A percentile compares a stretch with the other conserved stretches of the same genome.
These are phyloP conservation scores for Philopotamus ludificatus DNA, from an alignment of 1,140 invertebrate species.

Conservation along the genomic window DNA sequence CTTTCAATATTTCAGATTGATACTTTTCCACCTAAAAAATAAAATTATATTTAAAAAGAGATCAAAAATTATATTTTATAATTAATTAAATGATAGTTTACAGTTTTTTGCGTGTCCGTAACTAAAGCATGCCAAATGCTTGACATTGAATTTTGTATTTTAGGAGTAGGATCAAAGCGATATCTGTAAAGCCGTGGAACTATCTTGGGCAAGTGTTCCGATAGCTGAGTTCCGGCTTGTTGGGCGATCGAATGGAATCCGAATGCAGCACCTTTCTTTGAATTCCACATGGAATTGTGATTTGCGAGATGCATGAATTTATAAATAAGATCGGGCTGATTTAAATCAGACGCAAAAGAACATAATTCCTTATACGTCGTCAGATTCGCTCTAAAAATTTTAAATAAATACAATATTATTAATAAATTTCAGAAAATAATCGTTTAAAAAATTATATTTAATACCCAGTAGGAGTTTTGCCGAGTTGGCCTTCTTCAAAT, in stretches of 20 bases:
- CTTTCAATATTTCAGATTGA: slow-evolving; percentile 81
- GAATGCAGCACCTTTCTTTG: slow-evolving; percentile 85
- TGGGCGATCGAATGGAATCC: slow-evolving; percentile 83
- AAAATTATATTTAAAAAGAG: slow-evolving; percentile 7
- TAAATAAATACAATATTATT: slow-evolving; percentile 12
- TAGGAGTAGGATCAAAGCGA: slow-evolving; percentile 88
- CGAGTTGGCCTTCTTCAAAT: slow-evolving; percentile 84
- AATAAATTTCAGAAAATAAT: slow-evolving; percentile 11
- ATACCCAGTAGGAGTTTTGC: slow-evolving; percentile 81
- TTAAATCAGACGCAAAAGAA: slow-evolving; percentile 87
- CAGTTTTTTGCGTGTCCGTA: slow-evolving; percentile 79
- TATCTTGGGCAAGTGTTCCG: slow-evolving; percentile 78
- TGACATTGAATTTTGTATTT: slow-evolving; percentile 87
- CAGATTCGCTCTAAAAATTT: slow-evolving; percentile 67
- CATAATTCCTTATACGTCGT: slow-evolving; percentile 94
- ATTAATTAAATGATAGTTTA: slow-evolving; percentile 45
- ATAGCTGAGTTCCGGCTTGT: slow-evolving; percentile 77
- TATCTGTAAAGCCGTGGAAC: slow-evolving; percentile 87
- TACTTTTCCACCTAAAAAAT: slow-evolving; percentile 75
- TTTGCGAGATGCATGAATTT: slow-evolving; percentile 94
- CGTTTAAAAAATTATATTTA: slow-evolving; percentile 23
- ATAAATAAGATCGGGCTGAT: slow-evolving; percentile 92
- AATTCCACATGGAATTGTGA: slow-evolving; percentile 92
- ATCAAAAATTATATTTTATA: slow-evolving; percentile 2
- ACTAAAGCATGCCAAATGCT: slow-evolving; percentile 90